Evolutionary conservation across 1,140 invertebrate genomes (phyloP), one percentile per base, ranked within the genome.

Genomic region (Drosophila insularis): DNA sequence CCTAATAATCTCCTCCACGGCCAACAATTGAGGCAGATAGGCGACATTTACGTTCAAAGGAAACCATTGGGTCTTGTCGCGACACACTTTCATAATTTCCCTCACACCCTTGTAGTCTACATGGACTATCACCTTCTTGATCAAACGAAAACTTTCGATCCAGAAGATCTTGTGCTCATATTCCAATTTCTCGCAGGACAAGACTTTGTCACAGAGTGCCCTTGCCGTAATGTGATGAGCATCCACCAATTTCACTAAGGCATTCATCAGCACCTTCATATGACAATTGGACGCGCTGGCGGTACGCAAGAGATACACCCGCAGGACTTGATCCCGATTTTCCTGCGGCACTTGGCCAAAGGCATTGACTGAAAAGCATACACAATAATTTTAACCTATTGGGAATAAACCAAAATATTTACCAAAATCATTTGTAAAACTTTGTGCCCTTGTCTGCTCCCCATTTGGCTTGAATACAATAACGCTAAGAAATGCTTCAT

Each of bases 21-120:
- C 95, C 86, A 95, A 95, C 35, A 97, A 92, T 92, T 97, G 97
- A 6, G 96, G 95, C 84, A 96, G 93, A 32, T 96, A 94, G 40
- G 95, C 95, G n/a, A 95, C 94, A 86, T 97, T 95, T 50, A 97
- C 92, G 80, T 94, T 94, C 0, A 94, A 91, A 6, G 97, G 97
- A 69, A 98, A 93, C 54, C 94, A 94, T 70, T 95, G 94, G 1
- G 97, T 95, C 93, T 98, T 98, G 85, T 99, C 97, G 86, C 97
- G 94, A 77, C 96, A 97, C 23, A 96, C 96, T 93, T 97, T 98
- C 96, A 98, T 97, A 40, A 98, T 96, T 93, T 97, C 97, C 78
- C 97, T 92, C 1, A 98, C 97, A 54, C 97, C 98, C 93, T 99
- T 99, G 90, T 99, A 99, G 92, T 98, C 97, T 10, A 99, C 98